Evolutionary conservation across 2,113 vertebrate genomes (phyloP).

Genomic region (Nycticebus coucang): DNA sequence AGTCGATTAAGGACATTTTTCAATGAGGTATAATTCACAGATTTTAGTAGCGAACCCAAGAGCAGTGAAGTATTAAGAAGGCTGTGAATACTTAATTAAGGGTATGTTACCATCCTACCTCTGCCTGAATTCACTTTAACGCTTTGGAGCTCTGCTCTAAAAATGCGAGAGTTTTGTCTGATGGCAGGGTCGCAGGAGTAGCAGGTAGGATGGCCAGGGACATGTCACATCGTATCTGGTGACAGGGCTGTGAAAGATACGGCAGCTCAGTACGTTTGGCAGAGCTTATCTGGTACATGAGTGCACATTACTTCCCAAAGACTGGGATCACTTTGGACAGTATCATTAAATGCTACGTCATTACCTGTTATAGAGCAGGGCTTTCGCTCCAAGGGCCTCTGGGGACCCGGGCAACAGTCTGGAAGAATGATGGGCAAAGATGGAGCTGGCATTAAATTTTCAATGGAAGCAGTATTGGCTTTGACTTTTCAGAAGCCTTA

Average conservation of each 20-base stretch:
- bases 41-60: conserved; percentile 85
- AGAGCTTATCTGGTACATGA: conserved; percentile 96
- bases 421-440: conserved; percentile 92
- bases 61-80: conserved; percentile 87
- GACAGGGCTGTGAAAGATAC: conserved; percentile 93
- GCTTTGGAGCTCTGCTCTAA: conserved; percentile 81
- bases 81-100: conserved; percentile 88
- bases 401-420: conserved; percentile 87
- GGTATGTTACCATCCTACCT: conserved; percentile 83
- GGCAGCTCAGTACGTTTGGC: conserved; percentile 88
- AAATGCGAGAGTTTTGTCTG: conserved; percentile 79
- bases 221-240: conserved; percentile 95
- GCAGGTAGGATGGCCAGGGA: conserved; percentile 87
- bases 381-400: conserved; percentile 91
- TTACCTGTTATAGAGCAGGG: conserved; percentile 98
- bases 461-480: conserved; percentile 95
- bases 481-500: conserved; percentile 95
- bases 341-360: conserved; percentile 99
- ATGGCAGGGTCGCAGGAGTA: conserved; percentile 83
- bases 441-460: conserved; percentile 98
- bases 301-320: conserved; percentile 94
- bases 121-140: conserved; percentile 82
- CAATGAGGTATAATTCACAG: conserved; percentile 89
- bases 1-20: conserved; percentile 90
- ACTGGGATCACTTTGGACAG: conserved; percentile 98